Conservation (phyloP, 2,113 vertebrate species). For the Anarhynchus alexandrinus region DNA sequence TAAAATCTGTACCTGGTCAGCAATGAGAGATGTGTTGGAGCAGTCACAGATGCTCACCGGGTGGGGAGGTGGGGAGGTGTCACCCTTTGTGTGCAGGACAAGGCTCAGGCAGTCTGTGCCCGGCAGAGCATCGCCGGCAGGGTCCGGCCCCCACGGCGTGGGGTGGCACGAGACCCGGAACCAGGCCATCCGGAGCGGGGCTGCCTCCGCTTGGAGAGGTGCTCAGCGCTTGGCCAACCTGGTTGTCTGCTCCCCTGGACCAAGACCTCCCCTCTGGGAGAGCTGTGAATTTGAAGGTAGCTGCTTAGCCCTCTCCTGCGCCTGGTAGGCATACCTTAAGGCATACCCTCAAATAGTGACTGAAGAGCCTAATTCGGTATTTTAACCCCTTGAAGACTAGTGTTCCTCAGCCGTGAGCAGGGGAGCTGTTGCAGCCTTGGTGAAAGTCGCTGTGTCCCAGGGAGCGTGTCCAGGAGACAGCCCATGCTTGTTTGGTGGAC, state of each 20-base stretch:
- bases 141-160: rapidly evolving
- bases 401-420: background rate
- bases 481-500: rapidly evolving
- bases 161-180: background rate
- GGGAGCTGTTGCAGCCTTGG: background rate
- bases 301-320: background rate
- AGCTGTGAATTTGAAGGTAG: background rate
- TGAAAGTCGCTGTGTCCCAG: background rate
- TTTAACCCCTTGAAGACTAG: background rate
- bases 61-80: background rate
- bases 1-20: background rate
- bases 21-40: rapidly evolving
- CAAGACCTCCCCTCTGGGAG: background rate
- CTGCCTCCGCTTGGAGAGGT: background rate
- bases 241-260: background rate
- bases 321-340: background rate
- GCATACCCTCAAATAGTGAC: background rate
- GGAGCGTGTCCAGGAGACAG: background rate
- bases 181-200: background rate
- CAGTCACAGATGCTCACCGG: background rate
- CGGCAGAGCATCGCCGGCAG: background rate
- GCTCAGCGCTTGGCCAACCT: background rate
- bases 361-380: background rate
- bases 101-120: background rate
- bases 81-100: too few relatives aligned